Conservation (phyloP, 1,140 invertebrate genomes). For the Oppia nitens region DNA sequence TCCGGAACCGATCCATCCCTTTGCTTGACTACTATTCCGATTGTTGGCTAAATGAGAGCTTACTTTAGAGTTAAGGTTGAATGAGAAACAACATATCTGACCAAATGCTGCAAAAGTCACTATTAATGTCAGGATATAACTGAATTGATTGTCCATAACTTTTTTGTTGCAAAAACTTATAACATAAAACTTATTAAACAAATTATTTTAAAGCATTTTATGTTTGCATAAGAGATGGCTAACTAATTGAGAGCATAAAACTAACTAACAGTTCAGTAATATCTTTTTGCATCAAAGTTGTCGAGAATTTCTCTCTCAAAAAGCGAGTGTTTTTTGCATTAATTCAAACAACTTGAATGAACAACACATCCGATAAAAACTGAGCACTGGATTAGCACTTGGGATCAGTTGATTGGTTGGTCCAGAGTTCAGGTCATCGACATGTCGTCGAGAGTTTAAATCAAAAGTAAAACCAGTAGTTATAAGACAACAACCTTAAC, state of each 20-base stretch:
- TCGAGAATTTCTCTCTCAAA: no score
- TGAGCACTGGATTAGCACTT: background rate
- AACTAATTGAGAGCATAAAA: no score
- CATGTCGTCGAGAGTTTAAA: background rate
- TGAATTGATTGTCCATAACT: background rate
- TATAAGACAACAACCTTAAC: background rate
- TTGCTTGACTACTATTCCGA: background rate
- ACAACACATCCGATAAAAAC: background rate
- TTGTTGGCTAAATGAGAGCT: background rate
- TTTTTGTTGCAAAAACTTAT: background rate
- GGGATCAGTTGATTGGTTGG: background rate
- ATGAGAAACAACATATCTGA: background rate
- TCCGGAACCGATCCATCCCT: slow-evolving; percentile 9
- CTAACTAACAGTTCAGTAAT: no score
- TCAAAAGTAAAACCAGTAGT: background rate
- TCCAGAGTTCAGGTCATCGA: background rate
- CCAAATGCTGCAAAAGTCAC: background rate
- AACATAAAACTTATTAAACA: no score
- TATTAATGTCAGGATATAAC: background rate
- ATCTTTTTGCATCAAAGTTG: no score
- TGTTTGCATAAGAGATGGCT: no score
- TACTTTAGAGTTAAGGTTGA: background rate
- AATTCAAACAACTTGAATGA: no score
- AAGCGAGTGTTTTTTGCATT: no score
- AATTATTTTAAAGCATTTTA: no score